phyloP scores from a whole-genome alignment of 2,113 vertebrate genomes.

The Sylvilagus bachmani region DNA sequence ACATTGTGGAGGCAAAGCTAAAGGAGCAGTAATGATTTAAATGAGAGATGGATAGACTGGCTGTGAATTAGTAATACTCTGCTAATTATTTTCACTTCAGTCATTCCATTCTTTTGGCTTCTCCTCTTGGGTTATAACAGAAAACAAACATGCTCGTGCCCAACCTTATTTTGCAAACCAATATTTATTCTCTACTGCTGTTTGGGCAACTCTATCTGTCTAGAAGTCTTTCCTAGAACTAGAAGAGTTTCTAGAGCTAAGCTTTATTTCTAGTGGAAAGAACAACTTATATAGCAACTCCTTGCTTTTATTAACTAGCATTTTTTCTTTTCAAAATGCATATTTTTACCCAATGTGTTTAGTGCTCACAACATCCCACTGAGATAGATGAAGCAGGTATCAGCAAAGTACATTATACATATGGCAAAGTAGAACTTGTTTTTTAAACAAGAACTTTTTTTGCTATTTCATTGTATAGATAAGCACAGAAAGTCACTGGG shows the following conservation, averaged over 20 bases:
- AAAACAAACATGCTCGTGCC: background rate
- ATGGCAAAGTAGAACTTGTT: background rate
- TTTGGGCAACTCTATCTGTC: background rate
- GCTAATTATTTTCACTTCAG: background rate
- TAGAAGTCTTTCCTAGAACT: background rate
- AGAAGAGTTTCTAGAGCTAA: conserved; percentile 14
- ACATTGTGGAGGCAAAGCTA: conserved; percentile 32
- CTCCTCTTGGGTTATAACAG: background rate
- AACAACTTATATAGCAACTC: conserved; percentile 9
- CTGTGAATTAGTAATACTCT: background rate
- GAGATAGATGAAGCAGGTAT: background rate
- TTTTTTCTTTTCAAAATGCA: conserved; percentile 4
- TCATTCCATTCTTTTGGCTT: background rate
- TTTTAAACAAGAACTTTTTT: background rate
- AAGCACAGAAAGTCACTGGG: background rate
- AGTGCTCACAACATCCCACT: background rate
- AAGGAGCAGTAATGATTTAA: background rate
- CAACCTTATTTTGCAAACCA: background rate
- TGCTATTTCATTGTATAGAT: background rate
- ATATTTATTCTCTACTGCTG: background rate
- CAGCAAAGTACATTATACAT: background rate
- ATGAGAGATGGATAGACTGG: background rate
- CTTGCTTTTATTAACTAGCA: background rate
- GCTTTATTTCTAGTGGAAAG: conserved; percentile 3
- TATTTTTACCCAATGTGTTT: conserved; percentile 24